Conservation (phyloP, 2,888 invertebrate genomes). For the Lutraria lutraria region DNA sequence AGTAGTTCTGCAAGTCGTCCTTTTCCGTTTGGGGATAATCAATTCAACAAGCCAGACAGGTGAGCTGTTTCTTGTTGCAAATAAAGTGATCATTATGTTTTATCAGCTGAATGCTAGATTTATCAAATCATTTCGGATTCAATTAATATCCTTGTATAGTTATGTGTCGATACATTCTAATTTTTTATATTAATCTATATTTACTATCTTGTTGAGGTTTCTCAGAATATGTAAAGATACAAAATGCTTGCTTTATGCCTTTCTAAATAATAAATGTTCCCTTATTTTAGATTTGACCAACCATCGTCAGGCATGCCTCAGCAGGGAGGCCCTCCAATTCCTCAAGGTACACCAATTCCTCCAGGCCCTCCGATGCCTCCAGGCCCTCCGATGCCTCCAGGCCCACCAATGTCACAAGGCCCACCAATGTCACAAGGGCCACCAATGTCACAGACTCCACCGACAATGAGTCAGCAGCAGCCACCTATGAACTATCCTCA, state of each 20-base stretch:
- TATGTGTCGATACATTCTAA: background rate
- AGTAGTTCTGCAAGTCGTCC: constrained; percentile 60
- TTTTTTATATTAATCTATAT: too few relatives aligned
- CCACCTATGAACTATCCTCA: too few relatives aligned
- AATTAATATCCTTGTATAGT: background rate
- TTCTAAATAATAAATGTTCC: background rate
- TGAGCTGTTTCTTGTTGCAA: constrained; percentile 45
- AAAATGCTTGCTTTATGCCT: too few relatives aligned
- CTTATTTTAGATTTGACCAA: constrained; percentile 77
- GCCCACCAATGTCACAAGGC: constrained; percentile 27
- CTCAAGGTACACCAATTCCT: constrained; percentile 33
- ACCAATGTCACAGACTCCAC: constrained; percentile 44
- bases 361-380: constrained; percentile 35
- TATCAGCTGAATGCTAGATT: background rate
- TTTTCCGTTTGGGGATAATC: constrained; percentile 82
- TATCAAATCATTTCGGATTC: background rate
- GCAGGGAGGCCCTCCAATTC: constrained; percentile 23
- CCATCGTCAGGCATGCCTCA: constrained; percentile 57
- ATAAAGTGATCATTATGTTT: background rate
- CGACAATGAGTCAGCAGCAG: constrained; percentile 46
- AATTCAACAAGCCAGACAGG: constrained; percentile 81
- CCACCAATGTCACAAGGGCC: constrained; percentile 20
- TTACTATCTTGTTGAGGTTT: background rate
- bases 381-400: constrained; percentile 30
- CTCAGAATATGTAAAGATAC: background rate